Evolutionary conservation across 2,888 invertebrate species (phyloP).

Genomic region (Gastracanthus pulcherrimus): DNA sequence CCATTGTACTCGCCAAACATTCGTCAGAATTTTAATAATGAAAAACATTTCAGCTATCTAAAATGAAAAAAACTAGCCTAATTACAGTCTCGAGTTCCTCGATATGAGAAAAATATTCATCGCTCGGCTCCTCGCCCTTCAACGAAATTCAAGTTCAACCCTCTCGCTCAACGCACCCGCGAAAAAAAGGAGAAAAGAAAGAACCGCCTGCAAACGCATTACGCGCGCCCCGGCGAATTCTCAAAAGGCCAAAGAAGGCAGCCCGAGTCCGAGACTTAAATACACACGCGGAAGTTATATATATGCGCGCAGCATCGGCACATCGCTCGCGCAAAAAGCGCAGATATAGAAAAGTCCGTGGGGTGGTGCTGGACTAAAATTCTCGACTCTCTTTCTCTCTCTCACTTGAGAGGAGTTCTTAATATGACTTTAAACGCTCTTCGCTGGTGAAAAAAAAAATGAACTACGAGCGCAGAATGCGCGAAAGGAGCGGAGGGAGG

Average conservation of each 20-base stretch:
- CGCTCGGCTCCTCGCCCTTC: neutral
- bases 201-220: constrained; percentile 32
- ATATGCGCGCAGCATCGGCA: neutral
- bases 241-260: constrained; percentile 26
- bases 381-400: too few relatives aligned
- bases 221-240: constrained; percentile 29
- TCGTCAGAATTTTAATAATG: neutral
- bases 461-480: neutral
- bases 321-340: neutral
- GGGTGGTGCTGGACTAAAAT: neutral
- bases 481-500: neutral
- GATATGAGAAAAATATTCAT: constrained; percentile 51
- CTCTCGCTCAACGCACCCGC: neutral
- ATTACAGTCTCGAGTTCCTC: constrained; percentile 42
- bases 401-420: neutral
- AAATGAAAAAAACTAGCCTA: neutral
- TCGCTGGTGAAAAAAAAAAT: constrained; percentile 6
- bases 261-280: constrained; percentile 23
- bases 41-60: constrained; percentile 22
- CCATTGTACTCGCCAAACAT: neutral
- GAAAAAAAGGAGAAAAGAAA: constrained; percentile 2
- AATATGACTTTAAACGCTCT: neutral
- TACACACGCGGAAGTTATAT: constrained; percentile 5
- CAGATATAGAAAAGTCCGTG: neutral
- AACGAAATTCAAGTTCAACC: constrained; percentile 34